Evolutionary conservation across 2,888 invertebrate species (phyloP).

Genomic region (Phaonia tiefii): DNA sequence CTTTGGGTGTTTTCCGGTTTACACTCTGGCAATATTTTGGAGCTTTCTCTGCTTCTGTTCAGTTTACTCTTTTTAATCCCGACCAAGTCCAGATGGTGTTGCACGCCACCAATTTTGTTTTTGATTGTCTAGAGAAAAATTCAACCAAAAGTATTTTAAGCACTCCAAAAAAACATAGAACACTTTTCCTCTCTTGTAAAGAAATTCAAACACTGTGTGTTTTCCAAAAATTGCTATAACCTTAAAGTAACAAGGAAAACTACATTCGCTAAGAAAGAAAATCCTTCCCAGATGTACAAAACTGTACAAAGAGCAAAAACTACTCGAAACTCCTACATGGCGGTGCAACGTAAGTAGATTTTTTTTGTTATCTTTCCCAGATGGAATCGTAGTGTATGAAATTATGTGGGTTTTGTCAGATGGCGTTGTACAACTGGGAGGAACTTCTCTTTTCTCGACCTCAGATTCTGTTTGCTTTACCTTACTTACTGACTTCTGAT

Average conservation of each 20-base stretch:
- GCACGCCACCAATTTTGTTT: too few species aligned
- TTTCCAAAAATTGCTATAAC: neutral
- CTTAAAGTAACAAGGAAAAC: neutral
- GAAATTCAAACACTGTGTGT: neutral
- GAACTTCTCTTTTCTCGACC: neutral
- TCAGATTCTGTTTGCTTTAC: neutral
- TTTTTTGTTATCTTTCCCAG: neutral
- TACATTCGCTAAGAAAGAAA: conserved; percentile 1
- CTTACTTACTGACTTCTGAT: neutral
- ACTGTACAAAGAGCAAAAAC: too few species aligned
- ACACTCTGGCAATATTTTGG: too few species aligned
- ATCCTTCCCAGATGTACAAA: neutral
- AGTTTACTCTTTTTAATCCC: too few species aligned
- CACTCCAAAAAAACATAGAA: too few species aligned
- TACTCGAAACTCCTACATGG: conserved; percentile 1
- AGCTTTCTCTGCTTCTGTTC: too few species aligned
- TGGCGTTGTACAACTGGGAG: neutral
- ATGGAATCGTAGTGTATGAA: neutral
- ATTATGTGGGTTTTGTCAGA: conserved; percentile 42
- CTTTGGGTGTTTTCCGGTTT: too few species aligned
- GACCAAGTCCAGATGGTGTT: too few species aligned
- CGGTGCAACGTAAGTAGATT: neutral
- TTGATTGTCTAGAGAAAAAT: too few species aligned
- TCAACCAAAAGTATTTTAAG: too few species aligned
- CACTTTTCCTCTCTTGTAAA: neutral